Percentiles rank a stretch among this genome's conserved stretches.
Evolutionary conservation across 2,797 vertebrate species (phyloP).

Genomic region (Emydoidea blandingii): DNA sequence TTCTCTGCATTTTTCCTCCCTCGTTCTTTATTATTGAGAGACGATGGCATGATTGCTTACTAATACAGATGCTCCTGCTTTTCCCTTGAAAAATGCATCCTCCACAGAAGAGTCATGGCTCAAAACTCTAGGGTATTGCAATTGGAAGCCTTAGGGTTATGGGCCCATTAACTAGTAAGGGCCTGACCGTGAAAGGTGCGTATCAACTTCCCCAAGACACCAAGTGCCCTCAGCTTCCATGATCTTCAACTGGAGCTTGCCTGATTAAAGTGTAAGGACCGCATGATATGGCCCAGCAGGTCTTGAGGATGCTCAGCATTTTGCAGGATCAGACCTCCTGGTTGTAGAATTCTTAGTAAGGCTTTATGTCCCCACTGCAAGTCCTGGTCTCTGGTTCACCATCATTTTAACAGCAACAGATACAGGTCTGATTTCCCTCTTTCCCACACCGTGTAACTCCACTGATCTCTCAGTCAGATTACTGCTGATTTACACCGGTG

Average conservation of each 20-base stretch:
- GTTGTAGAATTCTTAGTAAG: slow-evolving; percentile 44
- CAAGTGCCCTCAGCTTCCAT: not conserved
- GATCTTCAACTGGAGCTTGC: not conserved
- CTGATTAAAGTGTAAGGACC: not conserved
- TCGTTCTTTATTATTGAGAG: accelerated
- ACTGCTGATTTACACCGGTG: slow-evolving; percentile 62
- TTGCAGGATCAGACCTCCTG: not conserved
- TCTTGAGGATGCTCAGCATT: slow-evolving; percentile 44
- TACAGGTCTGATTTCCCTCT: slow-evolving; percentile 64
- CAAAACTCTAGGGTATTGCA: not conserved
- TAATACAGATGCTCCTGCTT: not conserved
- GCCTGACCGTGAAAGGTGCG: not conserved
- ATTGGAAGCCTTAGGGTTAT: not conserved
- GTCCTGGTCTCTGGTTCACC: slow-evolving; percentile 45
- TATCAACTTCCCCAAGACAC: not conserved
- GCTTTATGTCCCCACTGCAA: slow-evolving; percentile 59
- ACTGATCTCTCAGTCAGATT: slow-evolving; percentile 69
- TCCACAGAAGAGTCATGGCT: not conserved
- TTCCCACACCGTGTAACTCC: slow-evolving; percentile 59
- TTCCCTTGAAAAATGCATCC: not conserved
- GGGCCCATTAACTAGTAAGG: accelerated
- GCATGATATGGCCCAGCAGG: slow-evolving; percentile 22
- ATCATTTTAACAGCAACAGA: slow-evolving; percentile 65
- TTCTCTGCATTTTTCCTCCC: not conserved
- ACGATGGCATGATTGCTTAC: not conserved